A percentile compares a stretch with the other conserved stretches of the same genome.
These are phyloP conservation scores for Amphiprion ocellaris DNA, from an alignment of 2,113 vertebrate genomes.

Conservation along the genomic window DNA sequence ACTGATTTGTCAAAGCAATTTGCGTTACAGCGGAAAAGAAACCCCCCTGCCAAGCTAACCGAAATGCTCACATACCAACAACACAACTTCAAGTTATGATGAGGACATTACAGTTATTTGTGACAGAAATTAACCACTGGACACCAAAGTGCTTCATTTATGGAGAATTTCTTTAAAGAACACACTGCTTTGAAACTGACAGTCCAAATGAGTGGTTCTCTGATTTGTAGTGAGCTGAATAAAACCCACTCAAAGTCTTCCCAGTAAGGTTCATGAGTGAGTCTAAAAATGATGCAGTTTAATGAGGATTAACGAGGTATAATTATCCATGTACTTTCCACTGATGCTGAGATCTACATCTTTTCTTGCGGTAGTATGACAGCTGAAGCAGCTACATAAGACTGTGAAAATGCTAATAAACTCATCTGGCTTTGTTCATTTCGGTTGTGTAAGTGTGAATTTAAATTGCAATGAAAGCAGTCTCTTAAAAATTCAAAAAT, in stretches of 20 bases:
- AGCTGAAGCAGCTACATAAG: background rate
- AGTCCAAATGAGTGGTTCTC: background rate
- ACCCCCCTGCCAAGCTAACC: background rate
- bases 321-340: too few species aligned
- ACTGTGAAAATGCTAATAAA: background rate
- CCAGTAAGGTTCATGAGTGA: too few species aligned
- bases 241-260: too few species aligned
- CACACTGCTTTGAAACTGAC: background rate
- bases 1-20: constrained; percentile 9
- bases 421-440: background rate
- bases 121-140: background rate
- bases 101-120: background rate
- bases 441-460: background rate
- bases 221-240: too few species aligned
- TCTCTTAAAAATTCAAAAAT: background rate
- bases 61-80: background rate
- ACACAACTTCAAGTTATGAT: background rate
- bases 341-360: too few species aligned
- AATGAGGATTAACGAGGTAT: too few species aligned
- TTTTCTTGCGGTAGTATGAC: too few species aligned
- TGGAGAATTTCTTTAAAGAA: background rate
- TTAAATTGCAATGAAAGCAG: background rate
- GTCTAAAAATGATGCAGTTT: too few species aligned
- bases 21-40: background rate
- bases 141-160: background rate